Evolutionary conservation across 2,888 invertebrate genomes (phyloP), one percentile per base, ranked within the genome.

Genomic region (Drosophila maculinotata): DNA sequence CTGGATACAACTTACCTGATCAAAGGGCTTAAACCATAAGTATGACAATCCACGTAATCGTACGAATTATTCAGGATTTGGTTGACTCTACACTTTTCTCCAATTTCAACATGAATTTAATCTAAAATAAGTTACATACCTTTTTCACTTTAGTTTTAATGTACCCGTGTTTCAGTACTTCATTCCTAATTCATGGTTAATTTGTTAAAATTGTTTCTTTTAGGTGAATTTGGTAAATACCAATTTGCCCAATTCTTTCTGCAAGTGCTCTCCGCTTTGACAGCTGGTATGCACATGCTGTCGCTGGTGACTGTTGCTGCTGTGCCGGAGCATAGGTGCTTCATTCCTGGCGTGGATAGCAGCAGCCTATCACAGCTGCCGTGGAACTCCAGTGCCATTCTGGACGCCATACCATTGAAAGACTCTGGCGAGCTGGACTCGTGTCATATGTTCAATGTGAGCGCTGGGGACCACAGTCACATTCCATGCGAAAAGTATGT

Each of bases 161-260:
- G n/a, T n/a, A n/a, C n/a, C n/a, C n/a, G n/a, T n/a, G n/a, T n/a
- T n/a, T n/a, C n/a, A n/a, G n/a, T n/a, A n/a, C n/a, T n/a, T n/a
- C n/a, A n/a, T n/a, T n/a, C n/a, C n/a, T n/a, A n/a, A n/a, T n/a
- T n/a, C 1, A 12, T 31, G 0, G 4, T 9, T 26, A 25, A 39
- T 33, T 15, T 2, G 39, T 17, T 23, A 9, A 36, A 5, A 23
- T 8, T 38, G n/a, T 15, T 1, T 17, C 2, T 80, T 93, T 31
- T 91, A 95, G 96, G 96, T 49, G 96, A 96, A 90, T 97, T 96
- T 90, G 96, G 96, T 48, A 94, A 94, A 81, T 96, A 96, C 90
- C 97, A 97, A 92, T 93, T 93, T 74, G 94, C 94, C 91, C 97
- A 97, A 91, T 96, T 95, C 89, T 92, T 94, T 36, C 93, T 97